Percentiles rank a stretch among this genome's conserved stretches.
Evolutionary conservation across 2,888 invertebrate genomes (phyloP).

Genomic region (Brenthis daphne): DNA sequence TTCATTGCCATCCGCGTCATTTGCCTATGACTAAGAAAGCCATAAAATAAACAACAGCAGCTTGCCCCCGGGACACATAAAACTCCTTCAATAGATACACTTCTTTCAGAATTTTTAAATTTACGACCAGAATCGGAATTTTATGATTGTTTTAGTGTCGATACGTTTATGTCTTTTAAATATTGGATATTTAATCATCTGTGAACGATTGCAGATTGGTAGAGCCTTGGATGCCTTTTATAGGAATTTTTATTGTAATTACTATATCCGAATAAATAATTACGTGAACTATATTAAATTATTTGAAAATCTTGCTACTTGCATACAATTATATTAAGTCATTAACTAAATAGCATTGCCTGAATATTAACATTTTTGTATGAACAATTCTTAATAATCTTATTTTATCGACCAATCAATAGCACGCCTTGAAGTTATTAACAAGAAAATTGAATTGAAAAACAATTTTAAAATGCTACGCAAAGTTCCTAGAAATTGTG

Average conservation of each 20-base stretch:
- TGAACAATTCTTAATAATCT: no score
- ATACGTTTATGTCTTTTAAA: conserved; percentile 58
- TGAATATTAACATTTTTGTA: no score
- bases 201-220: conserved; percentile 43
- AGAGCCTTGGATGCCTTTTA: conserved; percentile 9
- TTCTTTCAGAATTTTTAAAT: conserved; percentile 57
- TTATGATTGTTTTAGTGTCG: conserved; percentile 62
- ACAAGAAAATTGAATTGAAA: no score
- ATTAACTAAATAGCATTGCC: no score
- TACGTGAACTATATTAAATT: no score
- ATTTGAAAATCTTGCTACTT: no score
- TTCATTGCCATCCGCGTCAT: conserved; percentile 34
- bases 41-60: conserved; percentile 51
- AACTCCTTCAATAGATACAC: conserved; percentile 56
- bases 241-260: conserved; percentile 5
- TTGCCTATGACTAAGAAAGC: conserved; percentile 41
- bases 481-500: no score
- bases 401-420: no score
- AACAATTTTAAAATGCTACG: no score
- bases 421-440: no score
- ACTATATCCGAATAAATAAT: background rate
- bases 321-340: no score
- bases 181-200: conserved; percentile 61
- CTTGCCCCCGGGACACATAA: conserved; percentile 45
- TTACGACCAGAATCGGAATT: conserved; percentile 63